Base-by-base conservation (phyloP, 2,797 vertebrate species). In the Percopsis omiscomaycus region DNA sequence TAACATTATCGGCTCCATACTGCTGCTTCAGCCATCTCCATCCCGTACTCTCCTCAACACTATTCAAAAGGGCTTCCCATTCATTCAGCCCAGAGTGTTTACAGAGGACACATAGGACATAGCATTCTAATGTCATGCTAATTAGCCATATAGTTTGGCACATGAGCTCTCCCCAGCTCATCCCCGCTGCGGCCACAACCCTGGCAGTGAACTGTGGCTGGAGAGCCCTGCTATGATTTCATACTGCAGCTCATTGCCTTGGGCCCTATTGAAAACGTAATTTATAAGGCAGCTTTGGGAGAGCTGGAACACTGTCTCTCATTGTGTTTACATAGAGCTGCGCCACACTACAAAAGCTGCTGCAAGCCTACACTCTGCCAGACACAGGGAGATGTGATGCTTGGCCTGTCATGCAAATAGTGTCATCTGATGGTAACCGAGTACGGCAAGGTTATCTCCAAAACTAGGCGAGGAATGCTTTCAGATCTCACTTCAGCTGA, bases 211-310 rank as follows among this genome's bases (percentile, higher is more conserved):
- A 69, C 66, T 62, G 58, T 80, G 37, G 71, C 74, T 73, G 83
- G 86, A 83, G 86, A 82, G 46, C 28, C n/a, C 83, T 78, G 84
- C 89, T 82, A 76, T 80, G 71, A 84, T 78, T 83, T 78, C 74
- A 66, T 69, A 86, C 86, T 88, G 81, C 56, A 84, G 77, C 77
- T 16, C 80, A 48, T 75, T 66, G 79, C 86, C 77, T 59, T 47
- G 30, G 81, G 89, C 80, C 29, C n/a, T 81, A 73, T 84, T 81
- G 85, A 74, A 82, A 80, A 82, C 80, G 80, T 84, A 88, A 84
- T 88, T 91, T 84, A 84, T 67, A 68, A 78, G 69, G 83, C 68
- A 72, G 66, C 58, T 68, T 65, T 61, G 52, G 32, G 51, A 64
- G 59, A 74, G 53, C 37, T 59, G 45, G 74, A 59, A 54, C 60